Percentiles rank a stretch among this genome's conserved stretches.
phyloP scores from a whole-genome alignment of 53 echinoderm and acorn worm species.

The Patiria pectinifera region DNA sequence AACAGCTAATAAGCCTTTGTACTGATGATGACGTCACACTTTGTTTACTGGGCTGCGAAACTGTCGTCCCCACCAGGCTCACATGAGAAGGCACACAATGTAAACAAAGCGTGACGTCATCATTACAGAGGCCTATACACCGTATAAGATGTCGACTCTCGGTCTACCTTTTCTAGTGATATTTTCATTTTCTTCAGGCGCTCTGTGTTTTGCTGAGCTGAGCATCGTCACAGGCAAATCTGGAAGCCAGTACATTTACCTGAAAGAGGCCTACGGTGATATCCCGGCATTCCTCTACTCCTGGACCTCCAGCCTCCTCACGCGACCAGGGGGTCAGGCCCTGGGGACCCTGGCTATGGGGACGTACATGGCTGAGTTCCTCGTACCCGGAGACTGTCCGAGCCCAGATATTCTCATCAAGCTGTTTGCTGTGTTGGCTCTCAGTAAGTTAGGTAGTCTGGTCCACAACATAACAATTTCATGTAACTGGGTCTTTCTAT shows the following conservation, averaged over 20 bases:
- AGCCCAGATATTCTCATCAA: constrained; percentile 27
- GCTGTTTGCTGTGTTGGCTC: constrained; percentile 7
- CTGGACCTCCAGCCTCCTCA: constrained; percentile 87
- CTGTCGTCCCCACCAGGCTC: too few species aligned
- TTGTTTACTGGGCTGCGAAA: too few species aligned
- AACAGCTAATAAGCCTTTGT: too few species aligned
- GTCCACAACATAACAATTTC: neutral
- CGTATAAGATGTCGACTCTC: neutral
- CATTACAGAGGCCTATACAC: too few species aligned
- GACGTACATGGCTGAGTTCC: constrained; percentile 80
- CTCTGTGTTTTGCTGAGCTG: constrained; percentile 85
- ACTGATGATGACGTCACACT: too few species aligned
- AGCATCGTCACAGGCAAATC: constrained; percentile 86
- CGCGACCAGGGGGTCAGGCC: constrained; percentile 80
- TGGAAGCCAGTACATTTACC: constrained; percentile 84
- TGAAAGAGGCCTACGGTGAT: constrained; percentile 80
- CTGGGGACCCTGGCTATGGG: constrained; percentile 83
- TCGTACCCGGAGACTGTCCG: constrained; percentile 27
- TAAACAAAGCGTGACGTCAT: too few species aligned
- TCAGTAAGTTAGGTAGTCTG: neutral
- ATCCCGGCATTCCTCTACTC: constrained; percentile 87
- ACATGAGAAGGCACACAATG: too few species aligned
- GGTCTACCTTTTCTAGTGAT: neutral
- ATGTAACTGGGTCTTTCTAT: too few species aligned
- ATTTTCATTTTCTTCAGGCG: constrained; percentile 56